Percentiles rank a stretch among this genome's conserved stretches.
Evolutionary conservation across 2,888 invertebrate genomes (phyloP).

Genomic region (Bombylius discolor): DNA sequence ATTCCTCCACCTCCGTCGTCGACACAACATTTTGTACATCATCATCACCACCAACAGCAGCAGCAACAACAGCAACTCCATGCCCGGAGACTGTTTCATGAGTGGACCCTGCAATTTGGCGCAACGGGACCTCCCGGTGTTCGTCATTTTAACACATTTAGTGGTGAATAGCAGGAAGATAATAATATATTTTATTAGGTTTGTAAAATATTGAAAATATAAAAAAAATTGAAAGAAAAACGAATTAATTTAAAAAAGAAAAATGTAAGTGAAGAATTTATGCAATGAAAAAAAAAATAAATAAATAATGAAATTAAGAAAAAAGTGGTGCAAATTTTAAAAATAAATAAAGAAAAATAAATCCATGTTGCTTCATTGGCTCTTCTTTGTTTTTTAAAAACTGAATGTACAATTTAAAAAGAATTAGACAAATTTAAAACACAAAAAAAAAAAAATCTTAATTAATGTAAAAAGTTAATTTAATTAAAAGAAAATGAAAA

Average conservation of each 20-base stretch:
- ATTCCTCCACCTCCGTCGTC: constrained; percentile 28
- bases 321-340: not conserved
- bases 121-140: constrained; percentile 30
- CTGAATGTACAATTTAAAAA: too few relatives aligned
- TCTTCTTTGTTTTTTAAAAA: not conserved
- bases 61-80: constrained; percentile 38
- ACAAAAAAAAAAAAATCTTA: not conserved
- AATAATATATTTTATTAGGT: not conserved
- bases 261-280: not conserved
- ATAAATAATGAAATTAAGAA: too few relatives aligned
- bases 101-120: constrained; percentile 37
- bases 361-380: not conserved
- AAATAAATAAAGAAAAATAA: too few relatives aligned
- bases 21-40: constrained; percentile 32
- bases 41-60: constrained; percentile 34
- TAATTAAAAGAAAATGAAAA: not conserved
- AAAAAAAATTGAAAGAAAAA: constrained; percentile 2
- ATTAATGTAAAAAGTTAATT: not conserved
- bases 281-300: not conserved
- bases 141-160: constrained; percentile 35
- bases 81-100: constrained; percentile 34
- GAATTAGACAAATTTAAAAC: too few relatives aligned
- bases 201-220: constrained; percentile 5
- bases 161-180: constrained; percentile 26
- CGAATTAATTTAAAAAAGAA: not conserved